A percentile compares a stretch with the other conserved stretches of the same genome.
Evolutionary conservation across 2,888 invertebrate genomes (phyloP).

Genomic region (Eudasyphora cyanicolor): DNA sequence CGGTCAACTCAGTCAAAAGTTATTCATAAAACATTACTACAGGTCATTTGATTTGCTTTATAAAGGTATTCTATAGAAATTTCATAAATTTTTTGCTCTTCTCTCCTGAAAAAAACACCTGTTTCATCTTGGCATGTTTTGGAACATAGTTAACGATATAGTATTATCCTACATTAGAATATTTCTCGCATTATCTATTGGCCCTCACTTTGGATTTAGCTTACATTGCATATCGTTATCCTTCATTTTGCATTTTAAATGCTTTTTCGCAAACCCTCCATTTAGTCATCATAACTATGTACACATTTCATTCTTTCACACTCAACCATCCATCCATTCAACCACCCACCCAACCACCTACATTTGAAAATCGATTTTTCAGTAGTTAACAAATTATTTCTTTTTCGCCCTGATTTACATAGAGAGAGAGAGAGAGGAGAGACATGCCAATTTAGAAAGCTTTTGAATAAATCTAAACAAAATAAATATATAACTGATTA

Average conservation of each 20-base stretch:
- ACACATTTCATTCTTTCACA: not conserved
- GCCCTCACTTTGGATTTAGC: not conserved
- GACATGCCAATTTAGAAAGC: conserved; percentile 26
- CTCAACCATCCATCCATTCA: too few relatives aligned
- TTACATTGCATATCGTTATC: not conserved
- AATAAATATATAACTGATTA: conserved; percentile 19
- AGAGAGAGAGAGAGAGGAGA: not conserved
- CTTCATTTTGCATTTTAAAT: conserved; percentile 1
- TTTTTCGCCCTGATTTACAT: conserved; percentile 14
- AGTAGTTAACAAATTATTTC: conserved; percentile 37
- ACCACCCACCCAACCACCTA: too few relatives aligned
- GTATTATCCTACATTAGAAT: not conserved
- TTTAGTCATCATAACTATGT: not conserved
- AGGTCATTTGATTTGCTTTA: too few relatives aligned
- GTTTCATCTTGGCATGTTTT: too few relatives aligned
- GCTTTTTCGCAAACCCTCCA: not conserved
- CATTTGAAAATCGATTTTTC: conserved; percentile 3
- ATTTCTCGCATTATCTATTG: not conserved
- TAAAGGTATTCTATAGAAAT: too few relatives aligned
- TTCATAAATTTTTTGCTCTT: too few relatives aligned
- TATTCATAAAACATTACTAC: too few relatives aligned
- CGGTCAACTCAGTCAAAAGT: too few relatives aligned
- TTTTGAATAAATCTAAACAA: not conserved
- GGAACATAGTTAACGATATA: too few relatives aligned
- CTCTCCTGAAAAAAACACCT: too few relatives aligned